Conservation (phyloP, 2,888 invertebrate genomes). For the Schrankia costaestrigalis region DNA sequence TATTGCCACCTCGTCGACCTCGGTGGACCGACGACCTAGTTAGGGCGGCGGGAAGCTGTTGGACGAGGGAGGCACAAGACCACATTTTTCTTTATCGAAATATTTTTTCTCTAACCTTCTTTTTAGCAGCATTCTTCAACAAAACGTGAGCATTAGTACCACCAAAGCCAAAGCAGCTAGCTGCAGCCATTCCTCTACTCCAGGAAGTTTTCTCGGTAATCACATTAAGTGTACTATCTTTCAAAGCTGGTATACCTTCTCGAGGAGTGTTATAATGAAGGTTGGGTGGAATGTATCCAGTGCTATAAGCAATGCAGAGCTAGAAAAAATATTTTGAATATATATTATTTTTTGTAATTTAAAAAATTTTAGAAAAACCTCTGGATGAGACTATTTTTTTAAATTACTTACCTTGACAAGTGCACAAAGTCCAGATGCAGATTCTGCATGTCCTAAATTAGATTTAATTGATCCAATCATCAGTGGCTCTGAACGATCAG, state of each 20-base stretch:
- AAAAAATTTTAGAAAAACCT: not conserved
- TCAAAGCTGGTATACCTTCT: constrained; percentile 81
- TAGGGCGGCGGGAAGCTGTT: too few species aligned
- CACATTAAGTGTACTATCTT: constrained; percentile 84
- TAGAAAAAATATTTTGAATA: constrained; percentile 47
- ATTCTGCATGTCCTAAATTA: constrained; percentile 96
- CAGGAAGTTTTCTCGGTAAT: constrained; percentile 86
- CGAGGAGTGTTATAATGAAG: constrained; percentile 86
- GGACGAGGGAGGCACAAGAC: too few species aligned
- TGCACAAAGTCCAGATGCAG: constrained; percentile 90
- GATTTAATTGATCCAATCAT: constrained; percentile 95
- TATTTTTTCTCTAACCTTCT: constrained; percentile 70
- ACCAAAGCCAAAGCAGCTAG: constrained; percentile 97
- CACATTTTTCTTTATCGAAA: too few species aligned
- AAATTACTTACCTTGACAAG: constrained; percentile 84
- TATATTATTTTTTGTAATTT: too few species aligned
- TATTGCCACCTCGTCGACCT: too few species aligned
- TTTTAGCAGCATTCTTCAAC: constrained; percentile 81
- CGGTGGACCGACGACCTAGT: too few species aligned
- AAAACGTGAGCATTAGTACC: constrained; percentile 91
- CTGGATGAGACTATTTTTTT: not conserved
- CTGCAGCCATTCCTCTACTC: constrained; percentile 87
- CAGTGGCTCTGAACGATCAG: constrained; percentile 87
- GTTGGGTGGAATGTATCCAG: constrained; percentile 91
- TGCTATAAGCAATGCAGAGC: constrained; percentile 89